Conservation (phyloP, 2,888 invertebrate species). For the Bhutanitis thaidina region DNA sequence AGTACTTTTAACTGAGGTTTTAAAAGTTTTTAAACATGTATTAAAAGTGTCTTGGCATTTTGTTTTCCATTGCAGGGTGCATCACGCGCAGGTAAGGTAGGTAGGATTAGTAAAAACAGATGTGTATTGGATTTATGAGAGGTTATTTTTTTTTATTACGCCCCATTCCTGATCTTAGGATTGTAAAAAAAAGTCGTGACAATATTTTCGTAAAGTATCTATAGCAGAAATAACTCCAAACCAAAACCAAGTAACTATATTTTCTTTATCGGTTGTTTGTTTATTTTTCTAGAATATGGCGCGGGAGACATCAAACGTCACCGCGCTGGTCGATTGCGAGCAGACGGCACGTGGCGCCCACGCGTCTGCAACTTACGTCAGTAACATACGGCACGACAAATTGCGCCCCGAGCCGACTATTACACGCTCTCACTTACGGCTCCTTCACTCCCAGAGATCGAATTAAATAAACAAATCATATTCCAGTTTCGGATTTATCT, state of each 20-base stretch:
- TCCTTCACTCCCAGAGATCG: constrained; percentile 13
- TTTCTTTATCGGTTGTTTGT: not conserved
- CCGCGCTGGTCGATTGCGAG: constrained; percentile 40
- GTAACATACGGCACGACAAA: constrained; percentile 36
- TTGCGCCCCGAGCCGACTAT: constrained; percentile 31
- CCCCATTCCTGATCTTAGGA: too few species aligned
- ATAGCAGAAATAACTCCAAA: too few species aligned
- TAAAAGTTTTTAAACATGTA: too few species aligned
- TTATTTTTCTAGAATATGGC: constrained; percentile 7
- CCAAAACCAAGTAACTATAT: not conserved
- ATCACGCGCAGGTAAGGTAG: too few species aligned
- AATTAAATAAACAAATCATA: constrained; percentile 15
- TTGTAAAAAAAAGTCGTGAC: too few species aligned
- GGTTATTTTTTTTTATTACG: too few species aligned
- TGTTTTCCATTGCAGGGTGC: too few species aligned
- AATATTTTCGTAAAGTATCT: too few species aligned
- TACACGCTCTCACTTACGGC: constrained; percentile 27
- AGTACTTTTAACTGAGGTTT: too few species aligned
- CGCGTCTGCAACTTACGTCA: constrained; percentile 50
- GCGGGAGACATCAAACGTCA: constrained; percentile 23
- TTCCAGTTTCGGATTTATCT: not conserved
- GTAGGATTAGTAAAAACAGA: too few species aligned
- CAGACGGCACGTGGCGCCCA: constrained; percentile 49
- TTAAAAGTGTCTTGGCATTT: too few species aligned
- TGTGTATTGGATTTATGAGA: too few species aligned